A percentile compares a stretch with the other conserved stretches of the same genome.
These are phyloP conservation scores for Encarsia formosa DNA, from an alignment of 2,888 invertebrate species.

Conservation along the genomic window DNA sequence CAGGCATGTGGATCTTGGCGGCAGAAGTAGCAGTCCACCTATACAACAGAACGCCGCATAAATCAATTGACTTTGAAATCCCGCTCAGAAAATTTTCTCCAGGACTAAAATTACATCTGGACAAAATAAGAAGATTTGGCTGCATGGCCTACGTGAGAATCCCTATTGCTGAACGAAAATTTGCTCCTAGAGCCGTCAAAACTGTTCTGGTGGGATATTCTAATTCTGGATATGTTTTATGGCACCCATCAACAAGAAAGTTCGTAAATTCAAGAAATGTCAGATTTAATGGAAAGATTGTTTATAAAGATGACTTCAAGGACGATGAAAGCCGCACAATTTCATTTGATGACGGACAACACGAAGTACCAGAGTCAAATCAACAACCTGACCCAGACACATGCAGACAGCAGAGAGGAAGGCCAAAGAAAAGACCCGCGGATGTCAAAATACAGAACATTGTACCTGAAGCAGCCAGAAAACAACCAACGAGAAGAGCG, in stretches of 20 bases:
- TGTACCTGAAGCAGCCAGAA: too few species aligned
- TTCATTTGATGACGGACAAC: conserved; percentile 24
- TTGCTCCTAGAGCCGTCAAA: background rate
- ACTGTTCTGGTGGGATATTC: too few species aligned
- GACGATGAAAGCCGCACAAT: conserved; percentile 1
- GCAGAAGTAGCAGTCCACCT: too few species aligned
- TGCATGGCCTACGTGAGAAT: conserved; percentile 24
- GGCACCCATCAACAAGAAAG: conserved; percentile 24
- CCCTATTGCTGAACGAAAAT: conserved; percentile 6
- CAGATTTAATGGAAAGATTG: too few species aligned
- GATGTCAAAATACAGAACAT: background rate
- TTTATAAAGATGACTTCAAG: too few species aligned
- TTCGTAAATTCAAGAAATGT: too few species aligned
- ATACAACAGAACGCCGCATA: conserved; percentile 28
- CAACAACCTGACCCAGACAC: too few species aligned
- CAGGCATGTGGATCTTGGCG: conserved; percentile 30
- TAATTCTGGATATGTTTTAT: conserved; percentile 24
- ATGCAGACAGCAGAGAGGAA: background rate
- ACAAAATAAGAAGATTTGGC: conserved; percentile 24
- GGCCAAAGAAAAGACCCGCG: background rate
- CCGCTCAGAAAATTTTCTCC: conserved; percentile 18
- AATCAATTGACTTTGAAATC: conserved; percentile 12
- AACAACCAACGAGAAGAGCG: too few species aligned
- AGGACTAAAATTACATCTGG: conserved; percentile 15
- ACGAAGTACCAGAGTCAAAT: conserved; percentile 17